Evolutionary conservation across 2,888 invertebrate genomes (phyloP).

Genomic region (Pseudoips prasinana): DNA sequence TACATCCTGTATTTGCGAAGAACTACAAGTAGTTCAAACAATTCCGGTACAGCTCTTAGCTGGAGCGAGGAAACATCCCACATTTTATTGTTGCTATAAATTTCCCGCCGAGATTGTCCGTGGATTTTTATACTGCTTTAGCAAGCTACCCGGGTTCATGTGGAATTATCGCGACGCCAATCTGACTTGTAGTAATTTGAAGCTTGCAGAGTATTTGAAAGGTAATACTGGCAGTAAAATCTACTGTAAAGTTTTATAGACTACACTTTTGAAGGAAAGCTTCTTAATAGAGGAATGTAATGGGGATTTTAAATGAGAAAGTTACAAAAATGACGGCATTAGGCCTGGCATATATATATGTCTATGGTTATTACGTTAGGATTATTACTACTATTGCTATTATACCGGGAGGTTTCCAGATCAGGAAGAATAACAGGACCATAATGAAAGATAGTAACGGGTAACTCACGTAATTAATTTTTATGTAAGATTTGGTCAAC

Average conservation of each 20-base stretch:
- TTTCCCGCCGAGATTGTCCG: slow-evolving; percentile 74
- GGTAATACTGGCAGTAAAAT: too few species aligned
- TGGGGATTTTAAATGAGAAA: too few species aligned
- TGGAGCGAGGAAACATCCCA: slow-evolving; percentile 61
- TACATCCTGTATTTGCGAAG: slow-evolving; percentile 24
- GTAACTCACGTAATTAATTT: too few species aligned
- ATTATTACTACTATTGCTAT: too few species aligned
- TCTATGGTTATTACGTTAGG: too few species aligned
- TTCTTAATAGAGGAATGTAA: slow-evolving; percentile 6
- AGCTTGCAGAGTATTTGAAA: background rate
- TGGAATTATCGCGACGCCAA: slow-evolving; percentile 34
- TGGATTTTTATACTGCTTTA: slow-evolving; percentile 67
- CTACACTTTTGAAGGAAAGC: slow-evolving; percentile 3
- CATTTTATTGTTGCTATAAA: slow-evolving; percentile 79
- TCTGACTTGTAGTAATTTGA: slow-evolving; percentile 23
- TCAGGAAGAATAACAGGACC: too few species aligned
- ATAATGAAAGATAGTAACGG: too few species aligned
- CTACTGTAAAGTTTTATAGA: too few species aligned
- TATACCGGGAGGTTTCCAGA: too few species aligned
- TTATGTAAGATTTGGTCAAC: too few species aligned
- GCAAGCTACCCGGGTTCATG: slow-evolving; percentile 21
- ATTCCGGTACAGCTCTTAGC: slow-evolving; percentile 52
- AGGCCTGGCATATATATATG: too few species aligned
- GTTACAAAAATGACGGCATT: too few species aligned
- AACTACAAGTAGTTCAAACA: slow-evolving; percentile 33